Evolutionary conservation across 2,888 invertebrate species (phyloP).

Genomic region (Philhelius pedissequus): DNA sequence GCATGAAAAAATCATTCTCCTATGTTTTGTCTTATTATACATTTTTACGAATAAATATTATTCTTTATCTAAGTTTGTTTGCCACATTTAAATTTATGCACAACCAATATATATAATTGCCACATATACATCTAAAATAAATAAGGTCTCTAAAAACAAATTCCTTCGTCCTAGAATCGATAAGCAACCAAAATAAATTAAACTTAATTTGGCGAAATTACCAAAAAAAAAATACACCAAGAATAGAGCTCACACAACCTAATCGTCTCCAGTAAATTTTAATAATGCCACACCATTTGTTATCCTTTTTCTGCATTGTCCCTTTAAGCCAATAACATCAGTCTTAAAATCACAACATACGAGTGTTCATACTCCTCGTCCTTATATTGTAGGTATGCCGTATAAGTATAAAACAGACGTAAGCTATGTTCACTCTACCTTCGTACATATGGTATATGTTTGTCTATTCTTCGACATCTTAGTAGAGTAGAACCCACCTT

Average conservation of each 20-base stretch:
- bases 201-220: slow-evolving; percentile 35
- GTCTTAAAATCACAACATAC: slow-evolving; percentile 52
- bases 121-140: no score
- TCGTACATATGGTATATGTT: neutral
- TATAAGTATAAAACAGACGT: neutral
- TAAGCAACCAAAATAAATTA: slow-evolving; percentile 54
- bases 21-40: no score
- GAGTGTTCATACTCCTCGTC: neutral
- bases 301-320: slow-evolving; percentile 49
- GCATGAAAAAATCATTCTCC: no score
- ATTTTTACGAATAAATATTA: no score
- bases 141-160: slow-evolving; percentile 3
- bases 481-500: slow-evolving; percentile 19
- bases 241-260: slow-evolving; percentile 40
- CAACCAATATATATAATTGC: no score
- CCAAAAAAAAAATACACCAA: neutral
- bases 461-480: neutral
- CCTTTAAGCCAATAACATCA: slow-evolving; percentile 58
- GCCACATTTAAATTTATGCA: no score
- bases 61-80: no score
- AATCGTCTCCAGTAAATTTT: slow-evolving; percentile 64
- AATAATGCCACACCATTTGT: slow-evolving; percentile 64
- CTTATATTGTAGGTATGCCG: neutral
- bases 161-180: slow-evolving; percentile 29
- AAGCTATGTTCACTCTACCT: no score